Base-by-base conservation (phyloP, 2,113 vertebrate species). In the Catharus fuscescens region DNA sequence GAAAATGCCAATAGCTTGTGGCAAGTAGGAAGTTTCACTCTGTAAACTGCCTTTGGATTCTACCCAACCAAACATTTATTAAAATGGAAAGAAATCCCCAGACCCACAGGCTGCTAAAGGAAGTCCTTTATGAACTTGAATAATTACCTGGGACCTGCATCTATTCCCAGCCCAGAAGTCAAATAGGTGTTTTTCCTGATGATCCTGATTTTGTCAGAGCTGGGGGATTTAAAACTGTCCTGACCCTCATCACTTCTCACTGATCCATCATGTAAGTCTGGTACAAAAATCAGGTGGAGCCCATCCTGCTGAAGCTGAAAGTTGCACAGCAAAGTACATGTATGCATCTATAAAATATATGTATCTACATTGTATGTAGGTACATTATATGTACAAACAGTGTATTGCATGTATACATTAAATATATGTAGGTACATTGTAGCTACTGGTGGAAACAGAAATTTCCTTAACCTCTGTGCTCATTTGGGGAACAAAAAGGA, bases 11-110 rank as follows among this genome's bases (percentile, higher is more conserved):
- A 53, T 89, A 79, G 12, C 90, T 73, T 86, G 59, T 73, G 56
- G 90, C 87, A 88, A 87, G 56, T 29, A 76, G 73, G 74, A 87
- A 82, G 47, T 69, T 91, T 91, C 54, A 65, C 47, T 72, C 89
- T 24, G 48, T 57, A 91, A 95, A 89, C 36, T 91, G 50, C 53
- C n/a, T 85, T 92, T 93, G 90, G 79, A 88, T 88, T 53, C 50
- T n/a, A 66, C 71, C 47, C 79, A 90, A 77, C n/a, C 19, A 90
- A 92, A 31, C 59, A 10, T 65, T 52, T 42, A 69, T 62, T 85
- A 72, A 61, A 91, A 85, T 73, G 31, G 54, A 82, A 82, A 87
- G 50, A 92, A 92, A 80, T 65, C 59, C 38, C 62, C 83, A 69
- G 61, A 34, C 18, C n/a, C 45, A 77, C 29, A 77, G 20, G 61